Percentiles rank a stretch among this genome's conserved stretches.
Evolutionary conservation across 1,140 invertebrate genomes (phyloP).

Genomic region (Plutomurus gul): DNA sequence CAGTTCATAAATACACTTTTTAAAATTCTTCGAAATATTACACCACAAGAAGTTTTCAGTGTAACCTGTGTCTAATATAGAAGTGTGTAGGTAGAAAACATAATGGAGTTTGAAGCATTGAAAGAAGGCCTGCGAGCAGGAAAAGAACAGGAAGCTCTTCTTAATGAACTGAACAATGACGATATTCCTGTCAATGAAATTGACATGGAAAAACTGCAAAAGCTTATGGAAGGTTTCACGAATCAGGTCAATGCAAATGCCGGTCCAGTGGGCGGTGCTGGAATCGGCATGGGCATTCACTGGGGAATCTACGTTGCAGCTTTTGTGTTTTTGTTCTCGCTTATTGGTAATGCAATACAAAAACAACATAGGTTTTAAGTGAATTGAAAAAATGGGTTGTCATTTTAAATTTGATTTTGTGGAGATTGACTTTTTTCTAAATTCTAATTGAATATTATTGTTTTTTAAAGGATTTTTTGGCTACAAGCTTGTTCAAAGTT

Average conservation of each 20-base stretch:
- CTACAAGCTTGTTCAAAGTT: slow-evolving; percentile 77
- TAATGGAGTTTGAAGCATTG: neutral
- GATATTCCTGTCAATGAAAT: slow-evolving; percentile 44
- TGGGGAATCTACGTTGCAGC: slow-evolving; percentile 35
- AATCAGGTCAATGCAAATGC: slow-evolving; percentile 56
- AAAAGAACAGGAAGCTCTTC: neutral
- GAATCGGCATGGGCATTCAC: slow-evolving; percentile 35
- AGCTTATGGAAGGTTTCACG: slow-evolving; percentile 62
- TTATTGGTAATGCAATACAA: slow-evolving; percentile 38
- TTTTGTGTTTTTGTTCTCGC: slow-evolving; percentile 39
- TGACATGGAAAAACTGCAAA: slow-evolving; percentile 62
- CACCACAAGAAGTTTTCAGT: too few species aligned
- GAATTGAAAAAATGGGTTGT: too few species aligned
- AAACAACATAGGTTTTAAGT: neutral
- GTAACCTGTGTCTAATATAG: too few species aligned
- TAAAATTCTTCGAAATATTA: too few species aligned
- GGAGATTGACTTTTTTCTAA: neutral
- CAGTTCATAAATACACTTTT: too few species aligned
- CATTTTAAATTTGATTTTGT: too few species aligned
- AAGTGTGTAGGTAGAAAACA: too few species aligned
- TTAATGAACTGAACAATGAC: neutral
- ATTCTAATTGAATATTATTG: slow-evolving; percentile 31
- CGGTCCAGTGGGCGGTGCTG: neutral
- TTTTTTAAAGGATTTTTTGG: slow-evolving; percentile 76
- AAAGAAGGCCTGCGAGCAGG: neutral